Evolutionary conservation across 2,888 invertebrate species (phyloP).

Genomic region (Fabriciana adippe): DNA sequence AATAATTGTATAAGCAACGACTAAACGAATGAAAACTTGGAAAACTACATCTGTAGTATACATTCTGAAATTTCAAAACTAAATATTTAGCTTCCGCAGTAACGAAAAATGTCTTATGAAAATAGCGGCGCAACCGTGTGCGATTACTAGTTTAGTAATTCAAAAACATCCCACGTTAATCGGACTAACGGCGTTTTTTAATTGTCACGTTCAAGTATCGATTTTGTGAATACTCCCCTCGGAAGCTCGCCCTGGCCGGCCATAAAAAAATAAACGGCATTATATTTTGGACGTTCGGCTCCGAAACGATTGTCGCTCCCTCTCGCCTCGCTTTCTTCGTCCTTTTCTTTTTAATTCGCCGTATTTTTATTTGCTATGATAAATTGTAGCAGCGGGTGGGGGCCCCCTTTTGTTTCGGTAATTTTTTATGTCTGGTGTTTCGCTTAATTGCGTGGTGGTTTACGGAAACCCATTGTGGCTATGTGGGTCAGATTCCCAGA

Average conservation of each 20-base stretch:
- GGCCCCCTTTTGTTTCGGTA: constrained; percentile 79
- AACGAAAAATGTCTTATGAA: neutral
- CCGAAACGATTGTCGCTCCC: constrained; percentile 62
- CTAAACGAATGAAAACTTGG: too few species aligned
- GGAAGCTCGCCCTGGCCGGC: constrained; percentile 51
- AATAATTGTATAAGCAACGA: too few species aligned
- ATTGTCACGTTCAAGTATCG: constrained; percentile 57
- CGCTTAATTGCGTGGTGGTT: constrained; percentile 77
- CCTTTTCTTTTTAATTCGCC: constrained; percentile 79
- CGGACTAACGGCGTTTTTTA: constrained; percentile 50
- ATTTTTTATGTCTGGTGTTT: constrained; percentile 80
- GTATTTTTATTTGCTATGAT: constrained; percentile 82
- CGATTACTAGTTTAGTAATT: constrained; percentile 45
- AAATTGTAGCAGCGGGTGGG: constrained; percentile 72
- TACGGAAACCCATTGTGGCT: constrained; percentile 73
- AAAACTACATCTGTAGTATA: too few species aligned
- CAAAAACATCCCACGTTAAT: constrained; percentile 53
- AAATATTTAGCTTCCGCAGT: too few species aligned
- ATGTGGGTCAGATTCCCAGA: constrained; percentile 73
- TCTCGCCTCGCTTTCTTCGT: constrained; percentile 72
- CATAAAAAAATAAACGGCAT: constrained; percentile 66
- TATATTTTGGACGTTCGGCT: constrained; percentile 67
- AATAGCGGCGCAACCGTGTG: constrained; percentile 19
- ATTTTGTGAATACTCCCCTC: constrained; percentile 58
- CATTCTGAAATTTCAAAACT: too few species aligned